phyloP scores from a whole-genome alignment of 2,888 invertebrate genomes.

The Troides helena region DNA sequence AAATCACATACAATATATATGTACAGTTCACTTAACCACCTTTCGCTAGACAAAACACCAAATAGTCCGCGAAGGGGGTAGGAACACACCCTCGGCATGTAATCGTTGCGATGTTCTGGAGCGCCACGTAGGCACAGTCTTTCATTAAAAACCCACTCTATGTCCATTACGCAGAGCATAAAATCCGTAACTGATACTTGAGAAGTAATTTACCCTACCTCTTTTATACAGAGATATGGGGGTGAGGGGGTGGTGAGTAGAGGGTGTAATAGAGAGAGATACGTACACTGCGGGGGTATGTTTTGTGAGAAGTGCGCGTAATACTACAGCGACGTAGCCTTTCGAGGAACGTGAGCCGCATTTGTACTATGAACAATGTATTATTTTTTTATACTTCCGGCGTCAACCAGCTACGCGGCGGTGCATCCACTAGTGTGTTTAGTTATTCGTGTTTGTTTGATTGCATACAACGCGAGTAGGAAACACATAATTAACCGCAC shows the following conservation, averaged over 20 bases:
- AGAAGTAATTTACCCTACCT: slow-evolving; percentile 13
- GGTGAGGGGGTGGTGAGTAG: neutral
- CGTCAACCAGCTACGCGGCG: too few species aligned
- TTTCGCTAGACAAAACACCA: too few species aligned
- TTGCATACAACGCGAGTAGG: too few species aligned
- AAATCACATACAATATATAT: too few species aligned
- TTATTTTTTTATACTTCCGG: too few species aligned
- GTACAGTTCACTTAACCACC: too few species aligned
- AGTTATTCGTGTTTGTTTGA: too few species aligned
- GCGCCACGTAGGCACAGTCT: slow-evolving; percentile 1
- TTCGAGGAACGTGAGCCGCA: neutral
- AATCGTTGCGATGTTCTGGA: slow-evolving; percentile 11
- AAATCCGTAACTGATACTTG: neutral
- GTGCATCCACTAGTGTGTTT: too few species aligned
- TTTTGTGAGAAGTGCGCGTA: neutral
- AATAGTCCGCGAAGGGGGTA: too few species aligned
- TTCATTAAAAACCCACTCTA: slow-evolving; percentile 5
- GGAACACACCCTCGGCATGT: slow-evolving; percentile 2
- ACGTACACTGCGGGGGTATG: neutral
- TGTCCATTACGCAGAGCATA: neutral
- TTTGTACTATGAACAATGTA: too few species aligned
- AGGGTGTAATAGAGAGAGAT: neutral
- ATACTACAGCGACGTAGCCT: neutral
- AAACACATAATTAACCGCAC: too few species aligned
- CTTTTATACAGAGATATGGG: slow-evolving; percentile 1